Conservation (phyloP, 2,888 invertebrate species). For the Thysanoteuthis rhombus region DNA sequence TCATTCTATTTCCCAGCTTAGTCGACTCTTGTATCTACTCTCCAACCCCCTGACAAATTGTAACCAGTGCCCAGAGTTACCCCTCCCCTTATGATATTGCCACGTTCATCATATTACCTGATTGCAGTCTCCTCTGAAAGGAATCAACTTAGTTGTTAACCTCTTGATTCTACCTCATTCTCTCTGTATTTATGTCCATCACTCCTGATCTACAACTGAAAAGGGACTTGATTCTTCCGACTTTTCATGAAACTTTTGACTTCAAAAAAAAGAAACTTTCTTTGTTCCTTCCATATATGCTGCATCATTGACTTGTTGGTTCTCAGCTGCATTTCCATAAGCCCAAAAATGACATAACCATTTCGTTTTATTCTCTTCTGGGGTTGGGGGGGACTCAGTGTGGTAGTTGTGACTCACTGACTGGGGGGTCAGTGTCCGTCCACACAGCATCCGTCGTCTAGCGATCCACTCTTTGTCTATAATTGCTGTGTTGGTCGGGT, state of each 20-base stretch:
- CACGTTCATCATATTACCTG: background rate
- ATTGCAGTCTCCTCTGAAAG: background rate
- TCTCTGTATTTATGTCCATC: background rate
- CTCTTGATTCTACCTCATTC: background rate
- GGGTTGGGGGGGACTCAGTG: background rate
- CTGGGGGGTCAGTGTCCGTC: background rate
- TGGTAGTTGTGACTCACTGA: background rate
- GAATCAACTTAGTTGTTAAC: background rate
- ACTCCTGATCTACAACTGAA: constrained; percentile 12
- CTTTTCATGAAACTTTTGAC: background rate
- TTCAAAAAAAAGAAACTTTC: background rate
- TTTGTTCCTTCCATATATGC: background rate
- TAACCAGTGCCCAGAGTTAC: no score
- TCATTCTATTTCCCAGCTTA: background rate
- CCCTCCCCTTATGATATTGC: no score
- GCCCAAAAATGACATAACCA: background rate
- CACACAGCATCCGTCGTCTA: background rate
- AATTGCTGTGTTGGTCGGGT: background rate
- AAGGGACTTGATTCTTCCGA: background rate
- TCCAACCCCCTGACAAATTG: background rate
- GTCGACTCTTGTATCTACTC: background rate
- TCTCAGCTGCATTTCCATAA: no score
- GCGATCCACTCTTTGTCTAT: background rate
- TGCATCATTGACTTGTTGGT: background rate
- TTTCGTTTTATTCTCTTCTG: background rate